Evolutionary conservation across 2,888 invertebrate species (phyloP).

Genomic region (Dolichopus griseipennis): DNA sequence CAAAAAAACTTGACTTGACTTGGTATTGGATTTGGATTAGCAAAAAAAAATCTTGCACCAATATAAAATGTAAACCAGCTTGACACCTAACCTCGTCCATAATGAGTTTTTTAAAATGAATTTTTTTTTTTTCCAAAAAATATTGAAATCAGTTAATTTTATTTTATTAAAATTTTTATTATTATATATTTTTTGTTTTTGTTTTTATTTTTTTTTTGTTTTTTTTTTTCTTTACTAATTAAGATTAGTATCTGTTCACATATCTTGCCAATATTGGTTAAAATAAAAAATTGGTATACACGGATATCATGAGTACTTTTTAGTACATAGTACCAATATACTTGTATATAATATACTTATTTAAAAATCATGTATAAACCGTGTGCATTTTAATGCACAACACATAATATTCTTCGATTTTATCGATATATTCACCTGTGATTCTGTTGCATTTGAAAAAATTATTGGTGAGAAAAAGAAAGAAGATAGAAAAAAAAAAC

Average conservation of each 20-base stretch:
- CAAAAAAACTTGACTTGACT: not conserved
- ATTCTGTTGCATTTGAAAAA: not conserved
- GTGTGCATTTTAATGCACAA: no score
- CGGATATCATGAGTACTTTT: not conserved
- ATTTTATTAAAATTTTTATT: not conserved
- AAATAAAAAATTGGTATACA: not conserved
- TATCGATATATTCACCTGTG: not conserved
- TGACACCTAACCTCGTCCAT: slow-evolving; percentile 3
- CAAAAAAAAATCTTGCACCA: not conserved
- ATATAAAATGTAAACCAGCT: not conserved
- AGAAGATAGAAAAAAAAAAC: no score
- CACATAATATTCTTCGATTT: no score
- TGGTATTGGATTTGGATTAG: not conserved
- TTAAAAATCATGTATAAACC: no score
- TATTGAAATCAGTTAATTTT: slow-evolving; percentile 3
- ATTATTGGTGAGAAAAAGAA: not conserved
- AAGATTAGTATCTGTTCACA: slow-evolving; percentile 6
- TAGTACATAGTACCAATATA: not conserved
- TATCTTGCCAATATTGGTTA: slow-evolving; percentile 4
- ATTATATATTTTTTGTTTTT: not conserved
- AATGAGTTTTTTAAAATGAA: not conserved
- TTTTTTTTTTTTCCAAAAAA: not conserved
- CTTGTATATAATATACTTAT: no score
- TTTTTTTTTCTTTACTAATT: not conserved
- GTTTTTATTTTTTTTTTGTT: not conserved